Conservation (phyloP, 2,888 invertebrate genomes). For the Euproctis similis region DNA sequence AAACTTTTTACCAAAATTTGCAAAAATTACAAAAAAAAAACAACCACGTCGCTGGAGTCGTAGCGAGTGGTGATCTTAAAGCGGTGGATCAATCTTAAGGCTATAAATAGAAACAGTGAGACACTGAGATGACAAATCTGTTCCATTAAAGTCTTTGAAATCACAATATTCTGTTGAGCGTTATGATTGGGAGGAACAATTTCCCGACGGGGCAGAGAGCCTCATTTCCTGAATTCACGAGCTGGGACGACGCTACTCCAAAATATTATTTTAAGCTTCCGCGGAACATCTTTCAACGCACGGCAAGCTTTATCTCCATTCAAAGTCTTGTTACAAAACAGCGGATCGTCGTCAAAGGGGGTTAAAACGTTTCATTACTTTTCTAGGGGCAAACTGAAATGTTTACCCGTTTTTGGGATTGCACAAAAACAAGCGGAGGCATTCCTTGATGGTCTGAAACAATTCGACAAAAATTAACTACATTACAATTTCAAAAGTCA, state of each 20-base stretch:
- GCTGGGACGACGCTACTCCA: slow-evolving; percentile 46
- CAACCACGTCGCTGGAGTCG: too few species aligned
- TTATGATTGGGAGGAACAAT: slow-evolving; percentile 70
- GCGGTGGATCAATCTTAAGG: too few species aligned
- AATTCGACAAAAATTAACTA: too few species aligned
- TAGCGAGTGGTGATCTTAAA: too few species aligned
- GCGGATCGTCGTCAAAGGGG: slow-evolving; percentile 16
- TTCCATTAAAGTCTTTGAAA: slow-evolving; percentile 59
- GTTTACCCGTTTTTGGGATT: slow-evolving; percentile 9
- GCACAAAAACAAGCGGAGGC: slow-evolving; percentile 8
- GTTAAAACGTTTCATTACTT: slow-evolving; percentile 20
- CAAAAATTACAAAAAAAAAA: too few species aligned
- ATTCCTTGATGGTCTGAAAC: too few species aligned
- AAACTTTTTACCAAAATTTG: too few species aligned
- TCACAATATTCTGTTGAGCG: slow-evolving; percentile 57
- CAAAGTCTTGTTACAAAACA: slow-evolving; percentile 21
- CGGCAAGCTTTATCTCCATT: slow-evolving; percentile 43
- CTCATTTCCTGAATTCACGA: slow-evolving; percentile 68
- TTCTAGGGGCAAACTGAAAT: slow-evolving; percentile 11
- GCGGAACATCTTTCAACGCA: slow-evolving; percentile 60
- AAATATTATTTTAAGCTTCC: slow-evolving; percentile 71
- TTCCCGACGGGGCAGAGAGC: slow-evolving; percentile 67
- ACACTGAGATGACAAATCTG: slow-evolving; percentile 53
- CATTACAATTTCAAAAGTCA: too few species aligned
- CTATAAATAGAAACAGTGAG: too few species aligned